phyloP scores from a whole-genome alignment of 2,113 vertebrate species.

The Oryzias melastigma region DNA sequence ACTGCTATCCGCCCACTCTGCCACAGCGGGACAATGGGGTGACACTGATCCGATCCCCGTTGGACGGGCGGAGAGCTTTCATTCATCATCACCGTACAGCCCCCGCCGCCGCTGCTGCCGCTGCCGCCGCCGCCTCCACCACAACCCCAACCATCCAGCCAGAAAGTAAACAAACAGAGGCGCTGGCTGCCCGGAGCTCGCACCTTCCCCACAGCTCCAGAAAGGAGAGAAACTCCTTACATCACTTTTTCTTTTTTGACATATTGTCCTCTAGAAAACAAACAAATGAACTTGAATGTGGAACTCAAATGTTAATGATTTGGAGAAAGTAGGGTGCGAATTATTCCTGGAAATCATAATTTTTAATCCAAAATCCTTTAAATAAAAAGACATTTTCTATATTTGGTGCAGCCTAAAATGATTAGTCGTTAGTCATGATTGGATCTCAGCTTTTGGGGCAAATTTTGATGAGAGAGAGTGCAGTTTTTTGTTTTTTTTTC shows the following conservation, averaged over 20 bases:
- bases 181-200: constrained; percentile 35
- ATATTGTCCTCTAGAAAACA: no score
- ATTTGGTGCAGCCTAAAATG: no score
- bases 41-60: constrained; percentile 75
- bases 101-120: constrained; percentile 8
- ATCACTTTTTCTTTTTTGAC: no score
- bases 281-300: no score
- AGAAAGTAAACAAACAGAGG: constrained; percentile 62
- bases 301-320: no score
- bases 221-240: constrained; percentile 8
- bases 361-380: no score
- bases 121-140: constrained; percentile 7
- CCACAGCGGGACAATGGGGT: constrained; percentile 80
- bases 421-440: background rate
- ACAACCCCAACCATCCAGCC: constrained; percentile 26
- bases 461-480: constrained; percentile 21
- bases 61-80: constrained; percentile 62
- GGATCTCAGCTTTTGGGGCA: constrained; percentile 11
- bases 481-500: constrained; percentile 5
- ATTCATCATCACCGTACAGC: constrained; percentile 46
- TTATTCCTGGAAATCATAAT: no score
- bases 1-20: constrained; percentile 86
- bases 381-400: no score
- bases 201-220: constrained; percentile 39
- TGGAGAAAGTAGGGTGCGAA: no score